Evolutionary conservation across 2,888 invertebrate species (phyloP), one percentile per base, ranked within the genome.

Genomic region (Magallana nippona): DNA sequence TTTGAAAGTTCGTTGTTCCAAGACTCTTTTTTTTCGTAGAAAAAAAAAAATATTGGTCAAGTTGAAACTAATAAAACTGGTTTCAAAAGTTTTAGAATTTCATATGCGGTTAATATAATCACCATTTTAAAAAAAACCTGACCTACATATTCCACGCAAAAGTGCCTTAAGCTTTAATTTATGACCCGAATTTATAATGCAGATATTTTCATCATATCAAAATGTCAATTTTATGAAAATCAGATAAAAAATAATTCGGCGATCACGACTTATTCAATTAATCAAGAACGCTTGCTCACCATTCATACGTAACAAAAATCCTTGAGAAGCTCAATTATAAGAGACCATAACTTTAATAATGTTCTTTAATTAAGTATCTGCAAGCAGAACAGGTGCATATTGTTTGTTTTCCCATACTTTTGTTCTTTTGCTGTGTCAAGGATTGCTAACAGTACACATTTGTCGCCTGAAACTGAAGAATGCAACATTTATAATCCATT

Each of bases 161-260:
- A 27, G 22, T 27, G 13, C 44, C 32, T 22, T 71, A 2, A 27
- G 13, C 22, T 11, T 11, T 71, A 27, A 15, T 27, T 32, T 11
- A 13, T 13, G 71, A 71, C 32, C 19, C 32, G 27, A 71, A 71
- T 71, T 27, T 32, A 32, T 71, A 32, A 71, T 71, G 22, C 5
- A 3, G 71, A 15, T 71, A 71, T 71, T 71, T 71, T 71, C 19
- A 71, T 71, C 71, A 22, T 13, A 15, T 71, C 2, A 22, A 11
- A 71, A 32, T 27, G 27, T 27, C 71, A 71, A 27, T 71, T 71
- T 71, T 71, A 71, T 71, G 71, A 71, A 71, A 71, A 71, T 71
- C 71, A 71, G 27, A 71, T 27, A 27, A 27, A 27, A 71, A 10
- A 44, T 44, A 44, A 44, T 44, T 44, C 44, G 44, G 8, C 44